Base-by-base conservation (phyloP, 2,113 vertebrate genomes). In the Rhinolophus sinicus region DNA sequence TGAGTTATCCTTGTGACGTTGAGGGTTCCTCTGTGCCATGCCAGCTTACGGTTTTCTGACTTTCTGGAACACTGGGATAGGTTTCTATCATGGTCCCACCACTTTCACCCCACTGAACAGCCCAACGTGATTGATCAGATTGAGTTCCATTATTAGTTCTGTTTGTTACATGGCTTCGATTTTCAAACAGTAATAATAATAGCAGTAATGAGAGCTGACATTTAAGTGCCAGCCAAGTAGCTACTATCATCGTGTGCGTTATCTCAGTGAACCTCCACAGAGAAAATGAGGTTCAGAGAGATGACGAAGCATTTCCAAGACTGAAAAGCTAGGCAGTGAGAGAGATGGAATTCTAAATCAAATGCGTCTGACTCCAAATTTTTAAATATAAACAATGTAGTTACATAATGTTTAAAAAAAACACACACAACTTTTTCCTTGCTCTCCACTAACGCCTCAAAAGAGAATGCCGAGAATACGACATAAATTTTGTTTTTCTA, bases 191-290 rank as follows among this genome's bases (percentile, higher is more conserved):
- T 44, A 76, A 86, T 70, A 64, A 91, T 28, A 89, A 56, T 5
- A 83, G 62, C 33, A 78, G 52, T 58, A 35, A 70, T 35, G 62
- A 92, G 18, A 60, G 65, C 35, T 76, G 33, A 22, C 87, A 65
- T 62, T 92, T 84, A 92, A 94, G 22, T 82, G 78, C 28, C 69
- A 85, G 40, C n/a, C 83, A 92, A 72, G 50, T 33, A 52, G 47
- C 80, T 70, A 92, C 82, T 65, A 92, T 33, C 30, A 38, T 44
- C 60, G 54, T 38, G 16, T 58, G 80, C 33, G 15, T 83, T 92
- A 72, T 40, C 78, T 97, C 26, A 44, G 26, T 82, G 75, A 92
- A 64, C 52, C 58, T 89, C 67, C 69, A 64, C 64, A 90, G 73
- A 44, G 58, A 94, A 92, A 28, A 19, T 14, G 30, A 87, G 15